Evolutionary conservation across 2,888 invertebrate genomes (phyloP).

Genomic region (Andrena bucephala): DNA sequence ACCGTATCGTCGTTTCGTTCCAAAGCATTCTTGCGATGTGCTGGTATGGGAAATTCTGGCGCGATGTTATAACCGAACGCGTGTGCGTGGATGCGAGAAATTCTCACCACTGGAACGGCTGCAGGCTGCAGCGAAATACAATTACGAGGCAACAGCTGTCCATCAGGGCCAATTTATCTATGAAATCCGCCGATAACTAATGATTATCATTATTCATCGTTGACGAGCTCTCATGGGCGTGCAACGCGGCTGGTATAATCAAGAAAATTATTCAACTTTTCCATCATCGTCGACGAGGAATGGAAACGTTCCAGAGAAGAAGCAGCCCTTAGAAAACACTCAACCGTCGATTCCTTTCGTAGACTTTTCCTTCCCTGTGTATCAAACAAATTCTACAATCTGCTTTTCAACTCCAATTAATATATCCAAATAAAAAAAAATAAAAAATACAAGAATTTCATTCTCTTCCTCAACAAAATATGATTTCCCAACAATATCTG

Average conservation of each 20-base stretch:
- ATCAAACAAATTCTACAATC: too few species aligned
- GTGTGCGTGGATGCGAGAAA: constrained; percentile 51
- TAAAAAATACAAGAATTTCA: too few species aligned
- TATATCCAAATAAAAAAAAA: too few species aligned
- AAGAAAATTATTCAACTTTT: constrained; percentile 51
- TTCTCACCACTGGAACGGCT: constrained; percentile 42
- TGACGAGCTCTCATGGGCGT: constrained; percentile 52
- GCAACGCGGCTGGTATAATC: constrained; percentile 35
- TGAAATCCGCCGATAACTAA: constrained; percentile 61
- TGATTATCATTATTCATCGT: constrained; percentile 66
- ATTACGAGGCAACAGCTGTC: constrained; percentile 67
- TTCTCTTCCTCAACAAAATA: too few species aligned
- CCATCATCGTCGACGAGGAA: not conserved
- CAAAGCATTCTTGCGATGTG: constrained; percentile 23
- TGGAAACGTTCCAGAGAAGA: not conserved
- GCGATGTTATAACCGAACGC: constrained; percentile 23
- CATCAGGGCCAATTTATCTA: constrained; percentile 67
- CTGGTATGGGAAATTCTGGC: constrained; percentile 11
- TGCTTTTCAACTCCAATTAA: too few species aligned
- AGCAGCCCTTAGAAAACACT: not conserved
- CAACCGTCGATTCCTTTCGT: not conserved
- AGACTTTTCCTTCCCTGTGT: not conserved
- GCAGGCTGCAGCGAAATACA: constrained; percentile 59
- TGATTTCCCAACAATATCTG: too few species aligned
- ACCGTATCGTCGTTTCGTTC: not conserved